A percentile compares a stretch with the other conserved stretches of the same genome.
Evolutionary conservation across 2,888 invertebrate species (phyloP).

Genomic region (Podotricha telesiphe): DNA sequence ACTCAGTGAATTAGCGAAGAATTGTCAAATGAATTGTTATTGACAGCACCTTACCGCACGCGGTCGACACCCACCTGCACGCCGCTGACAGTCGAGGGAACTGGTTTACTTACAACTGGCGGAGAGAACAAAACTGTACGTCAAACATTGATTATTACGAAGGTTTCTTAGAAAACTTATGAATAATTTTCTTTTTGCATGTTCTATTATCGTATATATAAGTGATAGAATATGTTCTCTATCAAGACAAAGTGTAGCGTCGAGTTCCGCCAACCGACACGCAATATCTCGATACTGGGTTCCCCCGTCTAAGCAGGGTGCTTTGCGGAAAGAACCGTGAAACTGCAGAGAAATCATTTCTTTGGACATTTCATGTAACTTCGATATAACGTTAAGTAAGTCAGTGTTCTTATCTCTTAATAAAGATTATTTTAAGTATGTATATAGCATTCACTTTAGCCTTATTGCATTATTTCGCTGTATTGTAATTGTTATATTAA

Average conservation of each 20-base stretch:
- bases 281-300: no score
- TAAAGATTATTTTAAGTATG: neutral
- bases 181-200: neutral
- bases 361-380: no score
- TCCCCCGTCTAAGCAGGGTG: no score
- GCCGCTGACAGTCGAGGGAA: neutral
- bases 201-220: neutral
- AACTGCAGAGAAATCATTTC: no score
- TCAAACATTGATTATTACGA: neutral
- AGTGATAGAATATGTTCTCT: no score
- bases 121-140: neutral
- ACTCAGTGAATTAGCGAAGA: slow-evolving; percentile 43
- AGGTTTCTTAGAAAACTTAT: neutral
- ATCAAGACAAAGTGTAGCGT: neutral
- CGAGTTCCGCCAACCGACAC: no score
- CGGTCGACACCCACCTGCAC: slow-evolving; percentile 4
- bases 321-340: no score
- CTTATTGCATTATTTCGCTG: neutral
- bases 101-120: neutral
- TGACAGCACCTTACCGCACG: slow-evolving; percentile 43
- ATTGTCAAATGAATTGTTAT: slow-evolving; percentile 41
- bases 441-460: neutral
- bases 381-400: no score
- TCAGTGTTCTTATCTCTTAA: neutral
- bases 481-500: neutral